Conservation (phyloP, 2,888 invertebrate species). For the Gymnosoma rotundatum region DNA sequence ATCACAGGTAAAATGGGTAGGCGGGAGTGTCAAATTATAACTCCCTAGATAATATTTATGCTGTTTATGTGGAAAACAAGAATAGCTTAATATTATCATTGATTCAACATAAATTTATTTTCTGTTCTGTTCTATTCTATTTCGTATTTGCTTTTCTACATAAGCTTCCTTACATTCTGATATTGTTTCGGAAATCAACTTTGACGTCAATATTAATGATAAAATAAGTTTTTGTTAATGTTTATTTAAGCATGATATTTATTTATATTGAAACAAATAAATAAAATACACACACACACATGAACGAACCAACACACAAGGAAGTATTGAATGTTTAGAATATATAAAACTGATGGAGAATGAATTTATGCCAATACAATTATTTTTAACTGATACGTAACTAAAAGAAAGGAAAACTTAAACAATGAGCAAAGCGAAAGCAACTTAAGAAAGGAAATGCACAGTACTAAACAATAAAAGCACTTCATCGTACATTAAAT, state of each 20-base stretch:
- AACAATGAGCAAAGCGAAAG: constrained; percentile 3
- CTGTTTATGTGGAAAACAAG: too few relatives aligned
- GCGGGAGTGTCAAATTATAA: too few relatives aligned
- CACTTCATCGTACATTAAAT: not conserved
- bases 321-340: too few relatives aligned
- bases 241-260: constrained; percentile 11
- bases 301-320: too few relatives aligned
- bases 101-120: not conserved
- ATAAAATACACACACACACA: not conserved
- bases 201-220: constrained; percentile 14
- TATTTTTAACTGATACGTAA: constrained; percentile 26
- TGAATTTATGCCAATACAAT: constrained; percentile 53
- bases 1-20: too few relatives aligned
- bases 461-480: constrained; percentile 5
- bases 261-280: constrained; percentile 12
- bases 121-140: not conserved
- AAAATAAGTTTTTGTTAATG: not conserved
- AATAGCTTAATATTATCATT: too few relatives aligned
- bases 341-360: not conserved
- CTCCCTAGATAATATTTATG: too few relatives aligned
- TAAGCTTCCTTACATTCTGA: not conserved
- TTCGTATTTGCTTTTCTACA: not conserved
- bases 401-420: not conserved
- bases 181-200: constrained; percentile 6
- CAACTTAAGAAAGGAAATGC: constrained; percentile 23